Conservation (phyloP, 2,113 vertebrate genomes). For the Oreochromis niloticus region DNA sequence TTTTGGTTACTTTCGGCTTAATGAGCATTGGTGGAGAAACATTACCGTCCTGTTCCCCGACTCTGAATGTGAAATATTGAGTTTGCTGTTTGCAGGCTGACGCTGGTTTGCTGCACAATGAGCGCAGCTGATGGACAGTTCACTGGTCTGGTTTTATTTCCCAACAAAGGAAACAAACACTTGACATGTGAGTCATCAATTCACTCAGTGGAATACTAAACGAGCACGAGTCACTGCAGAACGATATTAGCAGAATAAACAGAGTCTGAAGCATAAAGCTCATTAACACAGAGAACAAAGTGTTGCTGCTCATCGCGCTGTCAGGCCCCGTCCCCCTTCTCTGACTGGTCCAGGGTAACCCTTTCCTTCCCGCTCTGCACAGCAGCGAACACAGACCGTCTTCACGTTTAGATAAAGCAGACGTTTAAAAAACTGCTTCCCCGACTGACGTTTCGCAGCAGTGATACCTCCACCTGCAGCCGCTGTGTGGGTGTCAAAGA, state of each 20-base stretch:
- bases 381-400: fast-evolving
- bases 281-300: not conserved
- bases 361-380: not conserved
- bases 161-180: not conserved
- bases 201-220: not conserved
- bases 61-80: not conserved
- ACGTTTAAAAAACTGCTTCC: not conserved
- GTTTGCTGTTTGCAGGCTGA: not conserved
- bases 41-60: not conserved
- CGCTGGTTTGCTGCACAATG: not conserved
- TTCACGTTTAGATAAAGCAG: not conserved
- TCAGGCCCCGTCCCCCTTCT: not conserved
- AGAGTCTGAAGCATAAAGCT: not conserved
- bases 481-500: not conserved
- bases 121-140: not conserved
- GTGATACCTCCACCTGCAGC: not conserved
- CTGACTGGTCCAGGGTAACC: not conserved
- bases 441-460: not conserved
- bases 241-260: not conserved
- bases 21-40: not conserved
- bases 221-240: not conserved
- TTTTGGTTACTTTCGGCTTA: not conserved
- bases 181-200: not conserved
- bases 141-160: not conserved
- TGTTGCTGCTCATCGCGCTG: not conserved